Percentiles rank a stretch among this genome's conserved stretches.
These are phyloP conservation scores for Etia nguti DNA, from an alignment of 2,113 vertebrate genomes.

Conservation along the genomic window DNA sequence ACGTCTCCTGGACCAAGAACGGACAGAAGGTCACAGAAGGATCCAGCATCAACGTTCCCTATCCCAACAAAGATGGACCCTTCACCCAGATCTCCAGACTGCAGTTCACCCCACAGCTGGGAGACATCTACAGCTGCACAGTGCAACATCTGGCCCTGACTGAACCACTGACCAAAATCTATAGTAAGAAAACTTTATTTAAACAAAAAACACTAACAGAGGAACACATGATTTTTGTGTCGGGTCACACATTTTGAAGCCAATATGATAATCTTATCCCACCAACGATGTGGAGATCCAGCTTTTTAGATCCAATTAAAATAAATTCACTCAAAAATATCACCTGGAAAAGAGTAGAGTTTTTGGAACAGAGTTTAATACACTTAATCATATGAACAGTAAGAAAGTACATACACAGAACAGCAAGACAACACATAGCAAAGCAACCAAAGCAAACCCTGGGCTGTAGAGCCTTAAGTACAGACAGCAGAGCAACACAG, in stretches of 20 bases:
- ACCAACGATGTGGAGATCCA: fast-evolving
- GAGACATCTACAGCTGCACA: constrained; percentile 71
- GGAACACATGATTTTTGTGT: fast-evolving
- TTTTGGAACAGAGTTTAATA: neutral
- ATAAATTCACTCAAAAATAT: too few species aligned
- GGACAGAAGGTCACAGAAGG: constrained; percentile 37
- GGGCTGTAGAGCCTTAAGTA: fast-evolving
- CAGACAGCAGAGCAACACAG: neutral
- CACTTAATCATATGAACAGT: neutral
- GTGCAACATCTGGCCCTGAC: constrained; percentile 57
- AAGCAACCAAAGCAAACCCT: neutral
- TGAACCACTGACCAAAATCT: constrained; percentile 33
- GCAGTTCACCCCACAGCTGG: constrained; percentile 58
- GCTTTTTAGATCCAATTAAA: too few species aligned
- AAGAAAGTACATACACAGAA: neutral
- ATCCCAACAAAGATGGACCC: constrained; percentile 42
- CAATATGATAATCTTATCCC: neutral
- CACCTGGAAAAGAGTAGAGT: too few species aligned
- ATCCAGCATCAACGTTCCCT: constrained; percentile 50
- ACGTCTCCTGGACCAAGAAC: constrained; percentile 72
- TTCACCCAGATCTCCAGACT: constrained; percentile 71
- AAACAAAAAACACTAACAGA: fast-evolving
- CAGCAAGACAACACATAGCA: neutral
- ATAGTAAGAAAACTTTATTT: constrained; percentile 64
- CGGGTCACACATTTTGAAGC: neutral